phyloP scores from a whole-genome alignment of 30 jellyfish, hydroid and myxozoan genomes.

The Aurelia aurita region DNA sequence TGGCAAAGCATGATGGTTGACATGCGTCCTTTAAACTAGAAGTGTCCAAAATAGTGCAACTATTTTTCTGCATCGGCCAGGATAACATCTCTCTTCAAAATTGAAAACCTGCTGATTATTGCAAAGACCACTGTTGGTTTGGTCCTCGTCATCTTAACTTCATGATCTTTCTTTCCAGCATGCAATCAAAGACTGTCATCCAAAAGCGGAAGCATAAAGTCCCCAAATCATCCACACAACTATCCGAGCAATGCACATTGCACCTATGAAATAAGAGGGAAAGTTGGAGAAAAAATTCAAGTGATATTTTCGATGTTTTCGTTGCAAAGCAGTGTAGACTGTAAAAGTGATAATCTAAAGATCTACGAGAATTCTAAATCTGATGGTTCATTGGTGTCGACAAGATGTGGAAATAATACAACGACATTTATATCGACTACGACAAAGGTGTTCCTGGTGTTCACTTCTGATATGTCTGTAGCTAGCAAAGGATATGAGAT shows the following conservation, averaged over 20 bases:
- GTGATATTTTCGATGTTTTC: constrained; percentile 13
- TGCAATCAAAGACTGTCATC: constrained; percentile 26
- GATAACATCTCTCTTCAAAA: too few relatives aligned
- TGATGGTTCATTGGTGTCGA: background rate
- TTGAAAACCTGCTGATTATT: too few relatives aligned
- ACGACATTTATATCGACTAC: background rate
- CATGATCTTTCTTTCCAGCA: background rate
- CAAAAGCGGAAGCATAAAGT: constrained; percentile 15
- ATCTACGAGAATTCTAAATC: background rate
- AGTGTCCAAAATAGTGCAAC: too few relatives aligned
- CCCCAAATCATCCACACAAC: constrained; percentile 43
- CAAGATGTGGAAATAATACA: constrained; percentile 26
- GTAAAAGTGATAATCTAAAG: constrained; percentile 2
- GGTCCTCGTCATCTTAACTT: too few relatives aligned
- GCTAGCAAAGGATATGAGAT: constrained; percentile 22
- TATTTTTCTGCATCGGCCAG: too few relatives aligned
- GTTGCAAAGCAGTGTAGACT: background rate
- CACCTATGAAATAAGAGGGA: constrained; percentile 37
- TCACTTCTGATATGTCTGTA: constrained; percentile 16
- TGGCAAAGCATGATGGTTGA: too few relatives aligned
- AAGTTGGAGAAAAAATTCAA: constrained; percentile 16
- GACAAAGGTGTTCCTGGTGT: background rate
- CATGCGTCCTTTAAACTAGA: too few relatives aligned
- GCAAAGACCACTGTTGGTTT: too few relatives aligned
- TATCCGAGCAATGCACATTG: constrained; percentile 39